Conservation (phyloP, 2,113 vertebrate species). For the Hippolais icterina region DNA sequence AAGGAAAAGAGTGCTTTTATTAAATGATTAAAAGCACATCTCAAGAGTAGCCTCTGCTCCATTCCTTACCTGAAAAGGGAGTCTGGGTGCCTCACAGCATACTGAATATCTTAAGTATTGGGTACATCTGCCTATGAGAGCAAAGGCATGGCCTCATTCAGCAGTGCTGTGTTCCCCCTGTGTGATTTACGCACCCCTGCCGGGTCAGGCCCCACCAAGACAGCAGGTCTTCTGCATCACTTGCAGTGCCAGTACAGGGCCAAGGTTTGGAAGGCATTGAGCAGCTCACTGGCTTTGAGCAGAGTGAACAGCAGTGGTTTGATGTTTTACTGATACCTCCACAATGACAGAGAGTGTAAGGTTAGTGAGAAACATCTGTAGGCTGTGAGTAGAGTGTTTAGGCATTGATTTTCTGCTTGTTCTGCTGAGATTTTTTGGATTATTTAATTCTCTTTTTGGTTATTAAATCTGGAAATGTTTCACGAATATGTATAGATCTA, state of each 20-base stretch:
- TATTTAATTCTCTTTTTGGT: not conserved
- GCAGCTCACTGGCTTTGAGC: not conserved
- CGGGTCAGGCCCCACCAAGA: not conserved
- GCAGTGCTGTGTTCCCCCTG: fast-evolving
- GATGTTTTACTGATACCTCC: not conserved
- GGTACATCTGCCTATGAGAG: not conserved
- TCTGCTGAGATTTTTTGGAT: not conserved
- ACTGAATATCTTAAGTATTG: not conserved
- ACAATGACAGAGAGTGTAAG: not conserved
- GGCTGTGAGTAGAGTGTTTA: not conserved
- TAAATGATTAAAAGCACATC: not conserved
- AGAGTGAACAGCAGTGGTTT: not conserved
- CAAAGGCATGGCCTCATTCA: not conserved
- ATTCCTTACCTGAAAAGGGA: not conserved
- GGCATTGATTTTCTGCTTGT: not conserved
- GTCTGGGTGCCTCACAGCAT: not conserved
- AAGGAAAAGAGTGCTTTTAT: not conserved
- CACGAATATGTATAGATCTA: not conserved
- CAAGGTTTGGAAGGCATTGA: not conserved
- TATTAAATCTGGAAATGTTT: not conserved
- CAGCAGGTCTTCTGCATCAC: not conserved
- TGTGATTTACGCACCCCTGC: not conserved
- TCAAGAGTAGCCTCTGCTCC: not conserved
- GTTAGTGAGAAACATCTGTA: not conserved
- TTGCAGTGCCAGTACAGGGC: not conserved